Conservation (phyloP, 2,797 vertebrate genomes). For the Perodicticus potto region DNA sequence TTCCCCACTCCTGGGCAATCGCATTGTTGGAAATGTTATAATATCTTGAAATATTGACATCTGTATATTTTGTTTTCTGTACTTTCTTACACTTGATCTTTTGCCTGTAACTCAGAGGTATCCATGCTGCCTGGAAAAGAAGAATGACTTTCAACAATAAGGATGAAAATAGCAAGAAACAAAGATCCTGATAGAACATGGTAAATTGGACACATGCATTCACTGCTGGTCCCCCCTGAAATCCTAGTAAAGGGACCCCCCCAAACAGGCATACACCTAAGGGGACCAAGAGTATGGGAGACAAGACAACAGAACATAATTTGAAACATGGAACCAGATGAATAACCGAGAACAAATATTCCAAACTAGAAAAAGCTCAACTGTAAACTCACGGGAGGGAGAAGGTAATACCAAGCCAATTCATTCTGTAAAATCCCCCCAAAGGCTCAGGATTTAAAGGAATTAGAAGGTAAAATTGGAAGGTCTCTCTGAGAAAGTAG, state of each 20-base stretch:
- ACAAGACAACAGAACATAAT: background rate
- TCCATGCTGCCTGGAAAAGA: background rate
- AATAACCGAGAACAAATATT: background rate
- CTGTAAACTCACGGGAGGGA: background rate
- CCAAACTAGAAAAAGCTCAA: background rate
- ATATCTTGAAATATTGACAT: conserved; percentile 42
- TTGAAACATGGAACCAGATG: background rate
- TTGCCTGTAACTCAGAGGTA: background rate
- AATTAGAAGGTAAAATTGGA: background rate
- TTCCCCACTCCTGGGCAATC: background rate
- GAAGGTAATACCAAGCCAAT: background rate
- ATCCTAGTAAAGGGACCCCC: background rate
- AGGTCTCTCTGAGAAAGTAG: background rate
- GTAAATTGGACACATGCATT: background rate
- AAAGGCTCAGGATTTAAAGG: background rate
- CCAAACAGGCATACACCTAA: background rate
- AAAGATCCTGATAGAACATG: background rate
- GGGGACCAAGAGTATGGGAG: background rate
- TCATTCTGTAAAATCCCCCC: background rate
- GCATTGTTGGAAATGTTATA: background rate
- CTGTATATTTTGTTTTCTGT: background rate
- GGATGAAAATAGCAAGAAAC: background rate
- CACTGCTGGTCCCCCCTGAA: background rate
- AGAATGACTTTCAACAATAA: background rate
- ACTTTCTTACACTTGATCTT: background rate